Evolutionary conservation across 2,888 invertebrate genomes (phyloP), one percentile per base, ranked within the genome.

Genomic region (Diaperis boleti): DNA sequence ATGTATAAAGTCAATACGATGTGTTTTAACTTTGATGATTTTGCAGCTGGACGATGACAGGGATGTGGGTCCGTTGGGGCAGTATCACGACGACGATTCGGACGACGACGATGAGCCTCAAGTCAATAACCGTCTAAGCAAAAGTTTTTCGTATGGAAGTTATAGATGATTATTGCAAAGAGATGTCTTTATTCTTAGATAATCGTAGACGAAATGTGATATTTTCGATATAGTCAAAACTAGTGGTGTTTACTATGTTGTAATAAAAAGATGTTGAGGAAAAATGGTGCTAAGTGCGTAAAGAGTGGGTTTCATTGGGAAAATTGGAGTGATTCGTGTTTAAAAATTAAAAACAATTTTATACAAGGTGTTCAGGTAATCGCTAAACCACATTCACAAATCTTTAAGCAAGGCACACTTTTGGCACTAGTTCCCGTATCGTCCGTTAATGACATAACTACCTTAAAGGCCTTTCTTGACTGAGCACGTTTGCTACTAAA

Each of bases 111-210:
- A 74, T 29, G 69, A 72, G 26, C 75, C 75, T 52, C 75, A 74
- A 64, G 66, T 76, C 39, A 76, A 73, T 64, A 71, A 66, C 61
- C 70, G 70, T 65, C 69, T 76, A 63, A 75, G 76, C 39, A 76
- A 78, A 69, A 74, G 75, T 68, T 80, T n/a, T 80, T 73, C 77
- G 78, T 64, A 80, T 81, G 79, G 78, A 81, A 71, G 77, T 79
- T 45, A 69, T 78, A 69, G 77, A 79, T 64, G 75, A 76, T 69
- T 78, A 74, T 65, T 69, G 68, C 68, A 44, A 69, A 69, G 72
- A 74, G 72, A 73, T 74, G 72, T 72, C 72, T 73, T 71, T 66
- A 20, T 49, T 14, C 26, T 49, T 55, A 42, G 55, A 41, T 42
- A 20, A 14, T 52, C 29, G 20, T 55, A 55, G 29, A 22, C 39